A percentile compares a stretch with the other conserved stretches of the same genome.
Evolutionary conservation across 2,888 invertebrate species (phyloP).

Genomic region (Cinara cedri): DNA sequence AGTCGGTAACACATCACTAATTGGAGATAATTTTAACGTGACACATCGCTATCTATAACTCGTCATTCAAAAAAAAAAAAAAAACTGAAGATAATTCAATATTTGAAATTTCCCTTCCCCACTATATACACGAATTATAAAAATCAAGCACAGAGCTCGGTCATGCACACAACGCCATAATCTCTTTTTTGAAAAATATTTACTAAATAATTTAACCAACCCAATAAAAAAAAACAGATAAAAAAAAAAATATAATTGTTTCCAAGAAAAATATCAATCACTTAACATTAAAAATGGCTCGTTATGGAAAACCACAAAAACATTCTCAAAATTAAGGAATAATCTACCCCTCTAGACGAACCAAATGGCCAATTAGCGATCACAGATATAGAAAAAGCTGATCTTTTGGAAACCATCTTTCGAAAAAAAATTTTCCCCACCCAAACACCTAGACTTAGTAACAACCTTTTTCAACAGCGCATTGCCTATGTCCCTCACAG

Average conservation of each 20-base stretch:
- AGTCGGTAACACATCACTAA: not conserved
- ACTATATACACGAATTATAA: not conserved
- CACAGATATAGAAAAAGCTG: too few species aligned
- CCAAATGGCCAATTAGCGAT: not conserved
- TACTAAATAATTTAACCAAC: not conserved
- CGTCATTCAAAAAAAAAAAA: too few species aligned
- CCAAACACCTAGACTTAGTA: too few species aligned
- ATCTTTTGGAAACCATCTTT: too few species aligned
- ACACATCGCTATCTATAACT: not conserved
- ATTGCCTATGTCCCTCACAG: too few species aligned
- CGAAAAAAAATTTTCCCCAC: too few species aligned
- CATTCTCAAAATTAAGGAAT: not conserved
- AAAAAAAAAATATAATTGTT: not conserved
- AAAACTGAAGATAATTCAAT: not conserved
- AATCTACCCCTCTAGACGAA: not conserved
- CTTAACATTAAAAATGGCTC: not conserved
- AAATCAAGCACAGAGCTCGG: not conserved
- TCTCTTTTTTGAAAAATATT: not conserved
- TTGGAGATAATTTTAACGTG: not conserved
- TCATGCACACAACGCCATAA: not conserved
- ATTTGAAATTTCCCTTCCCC: not conserved
- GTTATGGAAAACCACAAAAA: not conserved
- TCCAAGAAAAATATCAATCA: not conserved
- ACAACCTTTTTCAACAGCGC: too few species aligned
- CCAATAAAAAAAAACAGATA: not conserved